These are phyloP conservation scores for Phyllopteryx taeniolatus DNA, from an alignment of 2,113 vertebrate species.

Conservation along the genomic window DNA sequence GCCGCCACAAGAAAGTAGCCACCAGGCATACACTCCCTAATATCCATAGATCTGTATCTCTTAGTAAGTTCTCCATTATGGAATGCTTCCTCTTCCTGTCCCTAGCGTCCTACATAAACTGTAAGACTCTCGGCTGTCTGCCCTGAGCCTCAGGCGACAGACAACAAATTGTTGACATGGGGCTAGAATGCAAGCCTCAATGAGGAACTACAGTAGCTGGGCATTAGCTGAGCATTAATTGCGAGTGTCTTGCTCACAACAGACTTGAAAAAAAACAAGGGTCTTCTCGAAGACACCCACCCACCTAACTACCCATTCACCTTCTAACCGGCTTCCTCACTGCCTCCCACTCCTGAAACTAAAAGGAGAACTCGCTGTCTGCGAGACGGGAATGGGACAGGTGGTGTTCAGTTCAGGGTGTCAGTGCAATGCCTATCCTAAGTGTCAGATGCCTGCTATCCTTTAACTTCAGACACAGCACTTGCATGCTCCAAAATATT, in stretches of 20 bases:
- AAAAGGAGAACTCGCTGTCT: conserved; percentile 81
- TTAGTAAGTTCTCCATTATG: conserved; percentile 78
- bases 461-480: conserved; percentile 63
- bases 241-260: conserved; percentile 25
- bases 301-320: conserved; percentile 53
- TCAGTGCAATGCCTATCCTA: conserved; percentile 27
- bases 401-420: conserved; percentile 73
- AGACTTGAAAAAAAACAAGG: conserved; percentile 18
- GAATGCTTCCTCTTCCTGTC: conserved; percentile 24
- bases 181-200: conserved; percentile 15
- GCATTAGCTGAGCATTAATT: conserved; percentile 17
- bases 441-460: conserved; percentile 58
- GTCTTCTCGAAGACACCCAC: conserved; percentile 23
- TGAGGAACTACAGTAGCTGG: conserved; percentile 23
- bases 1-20: conserved; percentile 81
- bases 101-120: conserved; percentile 3
- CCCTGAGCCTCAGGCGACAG: conserved; percentile 18
- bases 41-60: conserved; percentile 84
- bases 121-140: conserved; percentile 26
- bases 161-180: conserved; percentile 35
- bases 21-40: conserved; percentile 82
- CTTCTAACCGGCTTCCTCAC: conserved; percentile 26
- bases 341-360: conserved; percentile 63
- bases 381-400: conserved; percentile 80
- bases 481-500: conserved; percentile 36